phyloP scores from a whole-genome alignment of 2,797 vertebrate genomes.

The Parotocinclus haroldoi region DNA sequence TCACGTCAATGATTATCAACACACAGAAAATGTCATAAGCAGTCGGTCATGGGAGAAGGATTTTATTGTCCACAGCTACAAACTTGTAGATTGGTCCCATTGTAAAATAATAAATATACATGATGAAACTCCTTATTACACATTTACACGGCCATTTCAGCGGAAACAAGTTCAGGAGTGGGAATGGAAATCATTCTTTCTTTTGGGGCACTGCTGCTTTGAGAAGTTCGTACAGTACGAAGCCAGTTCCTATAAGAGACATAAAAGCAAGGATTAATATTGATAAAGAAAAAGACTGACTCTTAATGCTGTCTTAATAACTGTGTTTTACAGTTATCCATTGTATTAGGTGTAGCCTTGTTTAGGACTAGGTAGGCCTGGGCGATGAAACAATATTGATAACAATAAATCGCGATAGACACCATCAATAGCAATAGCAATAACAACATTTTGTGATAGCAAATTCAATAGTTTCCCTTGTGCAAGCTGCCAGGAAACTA shows the following conservation, averaged over 20 bases:
- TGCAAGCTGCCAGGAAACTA: no score
- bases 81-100: slow-evolving; percentile 75
- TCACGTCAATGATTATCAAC: no score
- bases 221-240: slow-evolving; percentile 72
- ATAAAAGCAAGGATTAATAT: not conserved
- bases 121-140: slow-evolving; percentile 41
- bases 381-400: no score
- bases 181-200: slow-evolving; percentile 64
- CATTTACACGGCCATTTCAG: slow-evolving; percentile 39
- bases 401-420: no score
- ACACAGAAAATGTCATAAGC: not conserved
- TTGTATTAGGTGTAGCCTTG: no score
- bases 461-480: no score
- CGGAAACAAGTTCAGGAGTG: slow-evolving; percentile 20
- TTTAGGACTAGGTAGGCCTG: no score
- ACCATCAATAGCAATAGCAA: no score
- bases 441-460: no score
- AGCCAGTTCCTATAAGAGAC: slow-evolving; percentile 71
- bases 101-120: slow-evolving; percentile 56
- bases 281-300: no score
- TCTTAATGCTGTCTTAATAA: no score
- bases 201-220: slow-evolving; percentile 78
- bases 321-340: no score
- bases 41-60: slow-evolving; percentile 55
- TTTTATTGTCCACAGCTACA: slow-evolving; percentile 79